These are phyloP conservation scores for Pitta sordida DNA, from an alignment of 2,113 vertebrate genomes.

Conservation along the genomic window DNA sequence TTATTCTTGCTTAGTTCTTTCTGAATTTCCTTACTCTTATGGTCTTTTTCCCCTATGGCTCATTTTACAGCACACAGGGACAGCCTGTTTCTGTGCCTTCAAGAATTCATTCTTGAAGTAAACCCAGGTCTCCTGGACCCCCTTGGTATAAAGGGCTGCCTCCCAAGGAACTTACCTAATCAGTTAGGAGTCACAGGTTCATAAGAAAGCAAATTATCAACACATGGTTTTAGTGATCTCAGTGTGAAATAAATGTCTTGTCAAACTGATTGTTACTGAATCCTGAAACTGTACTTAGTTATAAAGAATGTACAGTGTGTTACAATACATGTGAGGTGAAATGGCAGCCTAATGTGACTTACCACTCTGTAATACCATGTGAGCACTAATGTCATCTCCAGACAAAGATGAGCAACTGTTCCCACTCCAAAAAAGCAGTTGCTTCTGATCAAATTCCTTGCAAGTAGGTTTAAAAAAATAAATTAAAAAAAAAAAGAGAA, in stretches of 20 bases:
- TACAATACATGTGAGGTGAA: conserved; percentile 7
- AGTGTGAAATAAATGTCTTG: conserved; percentile 29
- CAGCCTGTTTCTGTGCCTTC: no score
- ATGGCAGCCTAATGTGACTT: neutral
- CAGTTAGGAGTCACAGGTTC: conserved; percentile 7
- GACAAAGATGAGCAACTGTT: neutral
- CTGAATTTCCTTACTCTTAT: no score
- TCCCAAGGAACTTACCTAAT: no score
- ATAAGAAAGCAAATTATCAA: conserved; percentile 56
- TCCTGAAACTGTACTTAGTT: neutral
- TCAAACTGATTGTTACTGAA: conserved; percentile 30
- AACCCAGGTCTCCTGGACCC: no score
- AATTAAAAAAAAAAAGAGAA: neutral
- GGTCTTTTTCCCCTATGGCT: no score
- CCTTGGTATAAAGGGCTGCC: no score
- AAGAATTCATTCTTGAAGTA: no score
- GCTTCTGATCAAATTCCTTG: neutral
- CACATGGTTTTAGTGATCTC: conserved; percentile 46
- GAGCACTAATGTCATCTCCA: neutral
- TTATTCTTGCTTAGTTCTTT: no score
- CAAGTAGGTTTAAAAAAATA: neutral
- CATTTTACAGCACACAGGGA: no score
- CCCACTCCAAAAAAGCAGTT: neutral
- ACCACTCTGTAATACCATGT: neutral
- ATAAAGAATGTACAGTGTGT: conserved; percentile 2